phyloP scores from a whole-genome alignment of 2,797 vertebrate genomes.

The Urophycis tenuis region DNA sequence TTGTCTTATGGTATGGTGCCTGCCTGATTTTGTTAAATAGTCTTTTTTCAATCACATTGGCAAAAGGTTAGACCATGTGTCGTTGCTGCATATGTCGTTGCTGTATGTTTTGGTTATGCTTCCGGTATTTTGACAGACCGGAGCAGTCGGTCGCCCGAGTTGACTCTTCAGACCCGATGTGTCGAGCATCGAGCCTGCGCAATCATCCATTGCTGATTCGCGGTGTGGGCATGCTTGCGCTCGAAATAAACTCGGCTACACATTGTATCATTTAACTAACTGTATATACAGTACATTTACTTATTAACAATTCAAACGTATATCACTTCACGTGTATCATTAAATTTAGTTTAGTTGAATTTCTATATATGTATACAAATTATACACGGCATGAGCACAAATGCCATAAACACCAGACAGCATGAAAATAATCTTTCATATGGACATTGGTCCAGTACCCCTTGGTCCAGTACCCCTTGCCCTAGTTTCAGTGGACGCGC shows the following conservation, averaged over 20 bases:
- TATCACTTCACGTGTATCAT: neutral
- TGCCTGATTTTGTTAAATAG: too few species aligned
- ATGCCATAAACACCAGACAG: too few species aligned
- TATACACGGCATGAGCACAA: neutral
- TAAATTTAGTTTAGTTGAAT: neutral
- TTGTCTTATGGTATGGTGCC: too few species aligned
- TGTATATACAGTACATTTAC: too few species aligned
- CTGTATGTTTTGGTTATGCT: neutral
- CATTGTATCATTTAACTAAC: too few species aligned
- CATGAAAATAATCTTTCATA: too few species aligned
- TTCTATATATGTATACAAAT: neutral
- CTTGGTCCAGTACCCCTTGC: conserved; percentile 2
- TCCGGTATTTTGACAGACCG: neutral
- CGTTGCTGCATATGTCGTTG: neutral
- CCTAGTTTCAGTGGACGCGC: neutral
- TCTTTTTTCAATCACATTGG: too few species aligned
- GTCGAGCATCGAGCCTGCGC: too few species aligned
- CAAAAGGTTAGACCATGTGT: neutral
- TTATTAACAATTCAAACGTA: too few species aligned
- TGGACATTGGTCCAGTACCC: neutral
- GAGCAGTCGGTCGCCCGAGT: conserved; percentile 3
- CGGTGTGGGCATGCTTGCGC: too few species aligned
- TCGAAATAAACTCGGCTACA: too few species aligned
- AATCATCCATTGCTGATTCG: too few species aligned
- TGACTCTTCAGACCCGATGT: neutral